Conservation (phyloP, 2,113 vertebrate species). For the Corythornis cristatus region DNA sequence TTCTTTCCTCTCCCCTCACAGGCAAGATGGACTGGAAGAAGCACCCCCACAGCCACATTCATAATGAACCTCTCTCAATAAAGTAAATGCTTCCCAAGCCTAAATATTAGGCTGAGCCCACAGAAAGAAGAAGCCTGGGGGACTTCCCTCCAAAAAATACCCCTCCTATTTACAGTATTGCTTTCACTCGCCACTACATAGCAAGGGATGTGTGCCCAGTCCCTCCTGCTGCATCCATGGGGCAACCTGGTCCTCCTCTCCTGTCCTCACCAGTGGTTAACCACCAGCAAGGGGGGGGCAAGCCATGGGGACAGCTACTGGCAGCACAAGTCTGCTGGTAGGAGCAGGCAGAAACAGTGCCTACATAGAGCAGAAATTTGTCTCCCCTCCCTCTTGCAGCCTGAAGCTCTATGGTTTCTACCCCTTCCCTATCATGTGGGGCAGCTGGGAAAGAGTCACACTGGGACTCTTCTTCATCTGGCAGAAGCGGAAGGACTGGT, state of each 20-base stretch:
- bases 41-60: neutral
- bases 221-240: accelerated
- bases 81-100: slow-evolving; percentile 14
- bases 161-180: slow-evolving; percentile 62
- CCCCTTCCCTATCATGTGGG: neutral
- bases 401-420: neutral
- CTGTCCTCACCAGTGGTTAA: neutral
- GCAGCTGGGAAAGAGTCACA: neutral
- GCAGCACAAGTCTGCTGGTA: neutral
- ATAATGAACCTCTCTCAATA: neutral
- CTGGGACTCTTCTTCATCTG: neutral
- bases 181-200: neutral
- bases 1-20: neutral
- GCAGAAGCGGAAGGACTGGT: neutral
- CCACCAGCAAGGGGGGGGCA: neutral
- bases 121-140: neutral
- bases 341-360: neutral
- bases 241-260: neutral
- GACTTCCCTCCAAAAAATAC: neutral
- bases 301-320: neutral
- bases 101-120: slow-evolving; percentile 65
- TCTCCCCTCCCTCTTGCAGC: neutral
- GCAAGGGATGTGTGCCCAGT: neutral
- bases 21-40: neutral
- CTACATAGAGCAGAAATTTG: neutral